Evolutionary conservation across 2,113 vertebrate species (phyloP).

Genomic region (Lontra canadensis): DNA sequence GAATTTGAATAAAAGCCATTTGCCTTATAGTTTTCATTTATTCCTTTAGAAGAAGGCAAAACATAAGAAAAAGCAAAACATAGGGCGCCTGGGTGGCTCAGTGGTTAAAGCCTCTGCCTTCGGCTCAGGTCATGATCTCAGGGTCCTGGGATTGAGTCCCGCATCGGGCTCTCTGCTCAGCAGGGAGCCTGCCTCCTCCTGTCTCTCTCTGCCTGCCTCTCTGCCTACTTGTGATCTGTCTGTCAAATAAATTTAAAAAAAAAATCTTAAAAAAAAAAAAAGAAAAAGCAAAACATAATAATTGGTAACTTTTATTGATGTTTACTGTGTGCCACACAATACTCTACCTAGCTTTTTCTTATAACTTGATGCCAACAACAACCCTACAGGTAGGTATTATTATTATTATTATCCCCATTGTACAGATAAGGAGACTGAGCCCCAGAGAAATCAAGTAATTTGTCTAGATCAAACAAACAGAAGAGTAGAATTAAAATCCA

Average conservation of each 20-base stretch:
- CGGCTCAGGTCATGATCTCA: too few relatives aligned
- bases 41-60: slow-evolving; percentile 1
- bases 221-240: too few relatives aligned
- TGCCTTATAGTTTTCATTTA: slow-evolving; percentile 19
- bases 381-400: neutral
- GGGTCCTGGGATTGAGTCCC: too few relatives aligned
- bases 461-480: neutral
- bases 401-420: neutral
- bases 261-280: neutral
- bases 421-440: neutral
- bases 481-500: slow-evolving; percentile 33
- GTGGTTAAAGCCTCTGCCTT: too few relatives aligned
- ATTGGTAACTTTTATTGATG: neutral
- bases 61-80: neutral
- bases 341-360: neutral
- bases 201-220: too few relatives aligned
- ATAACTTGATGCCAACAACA: neutral
- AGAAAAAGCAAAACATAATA: neutral
- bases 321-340: neutral
- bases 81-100: neutral
- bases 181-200: too few relatives aligned
- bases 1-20: slow-evolving; percentile 28
- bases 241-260: too few relatives aligned
- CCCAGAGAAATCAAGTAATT: neutral
- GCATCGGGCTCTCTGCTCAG: too few relatives aligned